Conservation (phyloP, 2,113 vertebrate species). For the Podiceps cristatus region DNA sequence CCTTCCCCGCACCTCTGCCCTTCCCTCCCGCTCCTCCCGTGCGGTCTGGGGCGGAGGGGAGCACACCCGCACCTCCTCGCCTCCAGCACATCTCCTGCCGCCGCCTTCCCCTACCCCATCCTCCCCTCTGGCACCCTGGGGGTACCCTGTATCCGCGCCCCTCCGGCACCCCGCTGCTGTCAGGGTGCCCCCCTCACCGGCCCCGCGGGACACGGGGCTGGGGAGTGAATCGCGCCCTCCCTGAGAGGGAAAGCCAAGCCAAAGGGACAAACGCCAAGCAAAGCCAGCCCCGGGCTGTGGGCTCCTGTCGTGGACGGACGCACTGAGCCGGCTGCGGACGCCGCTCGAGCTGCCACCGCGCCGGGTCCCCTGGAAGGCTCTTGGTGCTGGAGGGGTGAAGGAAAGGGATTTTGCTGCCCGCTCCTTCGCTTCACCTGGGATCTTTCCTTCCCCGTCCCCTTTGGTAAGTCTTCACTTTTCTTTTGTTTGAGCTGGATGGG, state of each 20-base stretch:
- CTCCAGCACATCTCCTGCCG: constrained; percentile 6
- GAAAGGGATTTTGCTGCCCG: not conserved
- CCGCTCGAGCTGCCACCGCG: not conserved
- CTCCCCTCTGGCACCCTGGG: not conserved
- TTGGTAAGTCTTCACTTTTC: constrained; percentile 58
- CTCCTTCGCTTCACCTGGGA: constrained; percentile 2
- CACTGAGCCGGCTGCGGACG: constrained; percentile 23
- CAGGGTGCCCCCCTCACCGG: not conserved
- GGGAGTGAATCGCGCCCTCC: not conserved
- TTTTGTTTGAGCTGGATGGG: not conserved
- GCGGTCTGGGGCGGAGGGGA: constrained; percentile 34
- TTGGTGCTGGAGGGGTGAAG: constrained; percentile 33
- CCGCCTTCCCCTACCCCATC: constrained; percentile 9
- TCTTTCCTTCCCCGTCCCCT: not conserved
- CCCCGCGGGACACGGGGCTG: not conserved
- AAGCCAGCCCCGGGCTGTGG: not conserved
- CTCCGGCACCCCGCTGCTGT: not conserved
- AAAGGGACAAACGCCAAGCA: constrained; percentile 14
- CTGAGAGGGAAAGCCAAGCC: constrained; percentile 15
- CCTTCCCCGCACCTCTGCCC: not conserved
- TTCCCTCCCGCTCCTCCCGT: not conserved
- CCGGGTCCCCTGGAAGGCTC: constrained; percentile 61
- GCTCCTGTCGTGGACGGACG: constrained; percentile 68
- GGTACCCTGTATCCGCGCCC: not conserved
- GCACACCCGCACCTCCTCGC: not conserved